A percentile compares a stretch with the other conserved stretches of the same genome.
Evolutionary conservation across 2,888 invertebrate genomes (phyloP).

Genomic region (Phanerotoma sp.): DNA sequence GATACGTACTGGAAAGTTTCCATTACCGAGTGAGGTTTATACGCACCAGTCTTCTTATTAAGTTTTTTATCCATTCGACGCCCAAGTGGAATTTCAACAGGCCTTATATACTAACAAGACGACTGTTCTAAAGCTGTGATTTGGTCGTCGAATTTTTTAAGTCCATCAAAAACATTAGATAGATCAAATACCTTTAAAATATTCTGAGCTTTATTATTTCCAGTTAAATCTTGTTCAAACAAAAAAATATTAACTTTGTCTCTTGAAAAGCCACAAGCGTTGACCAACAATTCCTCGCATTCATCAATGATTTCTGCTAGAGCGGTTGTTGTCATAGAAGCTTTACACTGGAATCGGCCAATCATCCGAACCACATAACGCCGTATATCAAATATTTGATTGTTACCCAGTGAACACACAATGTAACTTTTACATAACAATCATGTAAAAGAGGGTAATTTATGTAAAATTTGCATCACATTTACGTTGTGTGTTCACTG

Average conservation of each 20-base stretch:
- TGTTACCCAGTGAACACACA: too few species aligned
- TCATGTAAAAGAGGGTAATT: too few species aligned
- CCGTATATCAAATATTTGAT: neutral
- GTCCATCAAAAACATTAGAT: slow-evolving; percentile 15
- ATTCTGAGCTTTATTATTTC: neutral
- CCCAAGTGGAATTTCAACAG: slow-evolving; percentile 16
- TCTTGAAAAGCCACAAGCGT: neutral
- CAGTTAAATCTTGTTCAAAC: neutral
- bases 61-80: slow-evolving; percentile 21
- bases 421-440: too few species aligned
- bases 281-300: neutral
- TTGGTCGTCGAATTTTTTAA: slow-evolving; percentile 13
- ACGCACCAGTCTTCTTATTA: slow-evolving; percentile 14
- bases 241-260: neutral
- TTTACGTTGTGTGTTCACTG: too few species aligned
- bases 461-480: too few species aligned
- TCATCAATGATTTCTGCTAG: neutral
- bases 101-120: slow-evolving; percentile 22
- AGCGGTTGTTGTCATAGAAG: neutral
- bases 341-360: neutral
- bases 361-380: neutral
- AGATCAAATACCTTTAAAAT: slow-evolving; percentile 12
- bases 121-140: slow-evolving; percentile 13
- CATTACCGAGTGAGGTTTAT: slow-evolving; percentile 18
- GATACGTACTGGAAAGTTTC: slow-evolving; percentile 32